These are phyloP conservation scores for Drosophila punjabiensis DNA, from an alignment of 1,140 invertebrate species.

Conservation along the genomic window DNA sequence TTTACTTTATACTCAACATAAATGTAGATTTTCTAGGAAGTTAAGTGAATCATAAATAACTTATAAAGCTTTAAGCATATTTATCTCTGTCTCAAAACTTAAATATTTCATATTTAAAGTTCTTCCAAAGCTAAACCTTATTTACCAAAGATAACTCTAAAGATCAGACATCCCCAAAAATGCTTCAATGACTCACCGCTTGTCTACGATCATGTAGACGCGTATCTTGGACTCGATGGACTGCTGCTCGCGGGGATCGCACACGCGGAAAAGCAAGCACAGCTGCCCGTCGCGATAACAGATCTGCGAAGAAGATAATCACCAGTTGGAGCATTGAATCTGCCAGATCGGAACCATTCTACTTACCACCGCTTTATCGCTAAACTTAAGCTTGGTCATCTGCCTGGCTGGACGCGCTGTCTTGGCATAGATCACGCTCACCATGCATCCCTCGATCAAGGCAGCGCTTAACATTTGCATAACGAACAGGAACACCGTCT, in stretches of 20 bases:
- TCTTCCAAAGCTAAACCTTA: not conserved
- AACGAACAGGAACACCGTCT: conserved; percentile 91
- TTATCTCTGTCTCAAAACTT: not conserved
- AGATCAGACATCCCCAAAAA: conserved; percentile 12
- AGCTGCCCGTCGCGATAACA: conserved; percentile 88
- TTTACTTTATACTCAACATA: not conserved
- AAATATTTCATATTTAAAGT: not conserved
- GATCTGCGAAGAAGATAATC: conserved; percentile 84
- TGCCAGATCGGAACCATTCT: not conserved
- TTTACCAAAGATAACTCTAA: not conserved
- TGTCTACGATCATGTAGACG: conserved; percentile 87
- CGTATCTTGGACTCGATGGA: conserved; percentile 87
- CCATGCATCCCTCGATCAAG: conserved; percentile 87
- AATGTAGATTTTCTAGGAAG: not conserved
- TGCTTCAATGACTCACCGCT: conserved; percentile 61
- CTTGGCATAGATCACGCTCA: conserved; percentile 88
- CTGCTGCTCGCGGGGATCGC: conserved; percentile 87
- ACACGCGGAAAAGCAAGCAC: conserved; percentile 88
- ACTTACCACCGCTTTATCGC: conserved; percentile 87
- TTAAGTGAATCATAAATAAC: not conserved
- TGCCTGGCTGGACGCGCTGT: conserved; percentile 87
- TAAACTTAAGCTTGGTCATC: conserved; percentile 87
- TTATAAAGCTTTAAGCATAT: not conserved
- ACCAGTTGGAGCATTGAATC: not conserved
- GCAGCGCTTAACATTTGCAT: conserved; percentile 87